Conservation (phyloP, 2,113 vertebrate genomes). For the Daubentonia madagascariensis region DNA sequence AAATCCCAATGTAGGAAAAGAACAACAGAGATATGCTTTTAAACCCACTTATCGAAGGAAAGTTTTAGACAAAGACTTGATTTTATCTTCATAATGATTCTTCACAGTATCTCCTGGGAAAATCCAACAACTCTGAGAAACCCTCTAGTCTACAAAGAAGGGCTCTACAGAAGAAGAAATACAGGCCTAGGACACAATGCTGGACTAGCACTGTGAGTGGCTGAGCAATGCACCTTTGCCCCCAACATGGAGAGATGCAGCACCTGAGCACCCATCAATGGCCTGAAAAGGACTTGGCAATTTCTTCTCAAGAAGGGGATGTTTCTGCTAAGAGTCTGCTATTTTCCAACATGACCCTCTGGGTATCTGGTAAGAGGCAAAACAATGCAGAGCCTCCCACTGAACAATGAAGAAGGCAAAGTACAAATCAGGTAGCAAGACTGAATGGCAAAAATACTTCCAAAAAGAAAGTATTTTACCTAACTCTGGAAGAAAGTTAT, state of each 20-base stretch:
- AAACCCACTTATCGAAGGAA: neutral
- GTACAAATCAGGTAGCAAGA: neutral
- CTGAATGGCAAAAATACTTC: neutral
- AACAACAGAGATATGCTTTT: neutral
- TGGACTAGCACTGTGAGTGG: neutral
- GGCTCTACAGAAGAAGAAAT: neutral
- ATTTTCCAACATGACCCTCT: neutral
- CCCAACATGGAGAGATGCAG: accelerated
- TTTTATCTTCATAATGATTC: neutral
- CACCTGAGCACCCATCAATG: neutral
- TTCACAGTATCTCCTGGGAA: neutral
- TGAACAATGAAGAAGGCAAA: neutral
- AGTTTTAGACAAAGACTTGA: neutral
- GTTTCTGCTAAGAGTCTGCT: neutral
- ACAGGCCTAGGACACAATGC: accelerated
- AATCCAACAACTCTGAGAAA: neutral
- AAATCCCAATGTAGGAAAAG: neutral
- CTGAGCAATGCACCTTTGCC: neutral
- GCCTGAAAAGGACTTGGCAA: constrained; percentile 49
- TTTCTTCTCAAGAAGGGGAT: neutral
- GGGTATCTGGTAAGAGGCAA: neutral
- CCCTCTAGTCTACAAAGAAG: neutral
- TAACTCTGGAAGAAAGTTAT: neutral
- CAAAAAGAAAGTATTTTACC: neutral
- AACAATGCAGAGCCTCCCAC: neutral